Evolutionary conservation across 2,113 vertebrate species (phyloP), one percentile per base, ranked within the genome.

Genomic region (Sorex fumeus): DNA sequence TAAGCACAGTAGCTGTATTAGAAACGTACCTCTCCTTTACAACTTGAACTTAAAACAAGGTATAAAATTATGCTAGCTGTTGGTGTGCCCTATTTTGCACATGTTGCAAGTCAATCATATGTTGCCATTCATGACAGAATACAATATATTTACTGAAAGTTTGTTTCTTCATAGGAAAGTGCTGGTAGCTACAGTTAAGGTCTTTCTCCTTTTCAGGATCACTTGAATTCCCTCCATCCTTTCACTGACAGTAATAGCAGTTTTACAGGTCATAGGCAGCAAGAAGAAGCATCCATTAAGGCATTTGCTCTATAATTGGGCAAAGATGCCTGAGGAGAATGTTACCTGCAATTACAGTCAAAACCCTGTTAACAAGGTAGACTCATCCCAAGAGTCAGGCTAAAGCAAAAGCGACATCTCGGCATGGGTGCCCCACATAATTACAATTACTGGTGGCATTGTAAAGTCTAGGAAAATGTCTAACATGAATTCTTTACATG

Each of bases 211-310:
- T 85, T 87, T 34, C n/a, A 45, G 12, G 23, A 36, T 88, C 27
- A 64, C 30, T 87, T 93, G 50, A 88, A 16, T 74, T 72, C 76
- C 67, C 9, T 72, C 50, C 40, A 13, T 77, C 27, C 43, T 84
- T 92, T 87, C 60, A 5, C 36, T 72, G 79, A 93, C 67, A 88
- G 28, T 93, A 91, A 91, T 45, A 93, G 30, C 72, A 84, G 27
- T 66, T 81, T 87, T 67, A 88, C 8, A 47, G 87, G 72, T 80
- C 72, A 77, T 8, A 16, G 18, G 71, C 6, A 69, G 53, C 36
- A 2, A 40, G 50, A 83, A 70, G 25, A 91, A 77, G 7, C 9
- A 69, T 84, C 71, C 71, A 27, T 82, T 88, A 69, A 84, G 93
- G 47, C 62, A 53, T 32, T 81, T 32, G 28, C 87, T 85, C 36